Conservation (phyloP, 2,888 invertebrate genomes). For the Ennomos erosarius region DNA sequence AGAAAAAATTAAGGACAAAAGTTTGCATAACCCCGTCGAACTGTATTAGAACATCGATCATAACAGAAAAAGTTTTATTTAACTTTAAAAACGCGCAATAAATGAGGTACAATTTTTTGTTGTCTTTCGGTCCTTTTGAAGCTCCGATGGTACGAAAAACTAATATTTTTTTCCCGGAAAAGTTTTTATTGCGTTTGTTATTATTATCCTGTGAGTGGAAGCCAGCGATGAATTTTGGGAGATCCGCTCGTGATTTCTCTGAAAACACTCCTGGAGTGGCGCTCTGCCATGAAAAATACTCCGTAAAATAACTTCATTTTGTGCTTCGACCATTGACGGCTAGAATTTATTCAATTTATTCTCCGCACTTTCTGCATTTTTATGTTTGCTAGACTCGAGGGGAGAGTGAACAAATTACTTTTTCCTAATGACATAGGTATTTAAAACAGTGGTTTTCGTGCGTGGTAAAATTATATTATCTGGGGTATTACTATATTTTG, state of each 20-base stretch:
- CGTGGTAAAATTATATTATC: no score
- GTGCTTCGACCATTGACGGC: conserved; percentile 36
- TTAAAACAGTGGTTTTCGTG: no score
- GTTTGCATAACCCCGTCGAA: conserved; percentile 27
- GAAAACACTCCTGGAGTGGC: conserved; percentile 50
- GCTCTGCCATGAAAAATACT: conserved; percentile 40
- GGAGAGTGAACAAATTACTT: no score
- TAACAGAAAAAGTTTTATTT: conserved; percentile 50
- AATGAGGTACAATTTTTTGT: conserved; percentile 55
- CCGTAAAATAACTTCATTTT: conserved; percentile 48
- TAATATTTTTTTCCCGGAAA: conserved; percentile 60
- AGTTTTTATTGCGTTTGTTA: conserved; percentile 67
- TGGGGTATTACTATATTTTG: no score
- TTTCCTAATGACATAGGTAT: no score
- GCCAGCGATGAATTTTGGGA: conserved; percentile 53
- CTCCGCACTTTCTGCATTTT: conserved; percentile 19
- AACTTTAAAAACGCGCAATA: conserved; percentile 52
- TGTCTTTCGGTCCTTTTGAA: conserved; percentile 58
- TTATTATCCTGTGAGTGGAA: conserved; percentile 54
- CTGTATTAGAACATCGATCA: conserved; percentile 41
- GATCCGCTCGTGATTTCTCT: conserved; percentile 53
- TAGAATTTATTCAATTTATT: conserved; percentile 45
- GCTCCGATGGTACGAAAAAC: conserved; percentile 56
- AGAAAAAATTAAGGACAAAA: conserved; percentile 27
- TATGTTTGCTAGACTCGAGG: not conserved